Base-by-base conservation (phyloP, 1,140 invertebrate species). In the Drosophila novamexicana region DNA sequence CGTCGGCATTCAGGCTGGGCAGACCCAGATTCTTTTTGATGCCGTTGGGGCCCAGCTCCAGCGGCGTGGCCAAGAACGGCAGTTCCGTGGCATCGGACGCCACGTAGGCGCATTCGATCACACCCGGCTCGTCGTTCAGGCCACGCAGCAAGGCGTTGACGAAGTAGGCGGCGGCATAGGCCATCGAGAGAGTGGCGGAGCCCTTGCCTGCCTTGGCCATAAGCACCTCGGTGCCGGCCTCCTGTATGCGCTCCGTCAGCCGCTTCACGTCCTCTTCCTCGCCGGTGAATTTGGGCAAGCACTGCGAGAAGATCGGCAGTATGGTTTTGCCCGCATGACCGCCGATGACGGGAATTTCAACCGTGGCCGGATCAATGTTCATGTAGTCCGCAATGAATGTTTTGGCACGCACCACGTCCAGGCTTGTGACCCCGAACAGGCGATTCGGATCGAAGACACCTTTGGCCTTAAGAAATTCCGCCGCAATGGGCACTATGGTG, bases 111-210 rank as follows among this genome's bases (percentile, higher is more conserved):
- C 98, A 99, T 93, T 99, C 97, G 22, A 99, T 93, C 22, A 99
- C 95, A 90, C 97, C 96, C 36, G 95, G 93, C 90, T 98, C 96
- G 22, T 98, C 98, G 50, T 95, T 96, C 7, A 99, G 92, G 39
- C 96, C 98, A 53, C 93, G 93, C 29, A 96, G 94, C 59, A 98
- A 91, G 0, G 97, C 95, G 79, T 95, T 93, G 16, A 96, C 95
- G 93, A 99, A 99, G 68, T 97, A 93, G 1, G 98, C 98, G 36
- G 97, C 98, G 44, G 98, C 98, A 93, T 96, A 98, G 0, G 98
- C 98, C 98, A 99, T 99, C 0, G 98, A 99, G 9, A 99, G 94
- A 1, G 98, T 99, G 3, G 98, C 99, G 1, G 98, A 99, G 39
- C 98, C 98, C 56, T 97, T 96, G 76, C 98, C 98, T 71, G 98